Conservation (phyloP, 2,888 invertebrate genomes). For the Rambutsinella grinnellia region DNA sequence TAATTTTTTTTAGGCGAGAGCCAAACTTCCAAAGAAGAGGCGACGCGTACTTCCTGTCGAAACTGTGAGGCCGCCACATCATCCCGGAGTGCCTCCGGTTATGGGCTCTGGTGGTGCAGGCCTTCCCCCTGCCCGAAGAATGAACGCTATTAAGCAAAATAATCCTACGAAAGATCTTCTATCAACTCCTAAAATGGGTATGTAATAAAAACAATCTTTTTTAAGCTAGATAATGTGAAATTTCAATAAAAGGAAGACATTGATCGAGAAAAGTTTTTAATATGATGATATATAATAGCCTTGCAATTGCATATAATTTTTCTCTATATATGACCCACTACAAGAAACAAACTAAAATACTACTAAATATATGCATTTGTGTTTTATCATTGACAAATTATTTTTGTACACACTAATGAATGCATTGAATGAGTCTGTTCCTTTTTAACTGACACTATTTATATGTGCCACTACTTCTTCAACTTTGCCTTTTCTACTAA, state of each 20-base stretch:
- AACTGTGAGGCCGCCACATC: slow-evolving; percentile 81
- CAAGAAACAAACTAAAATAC: no score
- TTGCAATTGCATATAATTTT: slow-evolving; percentile 9
- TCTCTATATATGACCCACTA: no score
- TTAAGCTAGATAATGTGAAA: no score
- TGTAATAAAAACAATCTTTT: no score
- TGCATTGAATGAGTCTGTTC: slow-evolving; percentile 19
- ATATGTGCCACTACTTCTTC: slow-evolving; percentile 16
- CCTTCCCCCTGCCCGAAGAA: slow-evolving; percentile 70
- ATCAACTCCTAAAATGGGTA: slow-evolving; percentile 82
- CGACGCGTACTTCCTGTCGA: slow-evolving; percentile 97
- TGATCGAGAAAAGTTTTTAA: slow-evolving; percentile 9
- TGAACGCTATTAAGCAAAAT: slow-evolving; percentile 90
- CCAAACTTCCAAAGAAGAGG: slow-evolving; percentile 98
- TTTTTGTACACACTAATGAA: slow-evolving; percentile 34
- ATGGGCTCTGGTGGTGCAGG: slow-evolving; percentile 69
- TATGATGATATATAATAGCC: not conserved
- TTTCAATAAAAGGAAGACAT: no score
- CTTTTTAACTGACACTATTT: slow-evolving; percentile 23
- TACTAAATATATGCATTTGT: no score
- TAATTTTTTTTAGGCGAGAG: slow-evolving; percentile 81
- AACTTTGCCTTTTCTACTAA: no score
- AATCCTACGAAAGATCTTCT: slow-evolving; percentile 84
- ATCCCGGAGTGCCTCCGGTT: slow-evolving; percentile 70
- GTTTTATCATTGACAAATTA: no score